These are phyloP conservation scores for Baronia brevicornis DNA, from an alignment of 2,888 invertebrate species.

Conservation along the genomic window DNA sequence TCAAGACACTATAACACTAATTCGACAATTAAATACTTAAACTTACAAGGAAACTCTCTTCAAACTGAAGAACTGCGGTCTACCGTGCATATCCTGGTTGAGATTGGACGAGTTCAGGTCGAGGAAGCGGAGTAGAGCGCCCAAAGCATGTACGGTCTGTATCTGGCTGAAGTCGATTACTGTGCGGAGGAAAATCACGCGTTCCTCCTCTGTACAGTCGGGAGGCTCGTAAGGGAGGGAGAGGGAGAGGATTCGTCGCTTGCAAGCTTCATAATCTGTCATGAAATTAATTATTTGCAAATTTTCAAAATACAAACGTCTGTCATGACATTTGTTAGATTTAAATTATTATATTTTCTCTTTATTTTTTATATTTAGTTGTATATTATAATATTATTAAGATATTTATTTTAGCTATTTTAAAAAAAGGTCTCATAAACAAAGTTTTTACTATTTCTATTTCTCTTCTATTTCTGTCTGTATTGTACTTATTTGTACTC, in stretches of 20 bases:
- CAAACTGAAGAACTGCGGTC: conserved; percentile 70
- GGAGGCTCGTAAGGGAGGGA: conserved; percentile 72
- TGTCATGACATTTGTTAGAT: too few species aligned
- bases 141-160: conserved; percentile 80
- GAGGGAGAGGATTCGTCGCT: conserved; percentile 68
- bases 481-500: too few species aligned
- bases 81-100: conserved; percentile 61
- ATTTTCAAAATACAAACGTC: too few species aligned
- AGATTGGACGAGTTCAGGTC: conserved; percentile 78
- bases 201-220: conserved; percentile 69
- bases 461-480: too few species aligned
- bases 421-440: too few species aligned
- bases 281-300: too few species aligned
- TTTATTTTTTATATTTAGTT: too few species aligned
- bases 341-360: too few species aligned
- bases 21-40: background rate
- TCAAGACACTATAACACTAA: background rate
- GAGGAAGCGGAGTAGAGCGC: conserved; percentile 81
- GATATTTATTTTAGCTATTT: too few species aligned
- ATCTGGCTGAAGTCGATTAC: conserved; percentile 78
- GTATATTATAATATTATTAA: too few species aligned
- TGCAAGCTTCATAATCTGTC: conserved; percentile 76
- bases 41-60: conserved; percentile 79
- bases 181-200: conserved; percentile 76
- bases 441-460: too few species aligned